Evolutionary conservation across 2,797 vertebrate genomes (phyloP), one percentile per base, ranked within the genome.

Genomic region (Gephyroberyx darwinii): DNA sequence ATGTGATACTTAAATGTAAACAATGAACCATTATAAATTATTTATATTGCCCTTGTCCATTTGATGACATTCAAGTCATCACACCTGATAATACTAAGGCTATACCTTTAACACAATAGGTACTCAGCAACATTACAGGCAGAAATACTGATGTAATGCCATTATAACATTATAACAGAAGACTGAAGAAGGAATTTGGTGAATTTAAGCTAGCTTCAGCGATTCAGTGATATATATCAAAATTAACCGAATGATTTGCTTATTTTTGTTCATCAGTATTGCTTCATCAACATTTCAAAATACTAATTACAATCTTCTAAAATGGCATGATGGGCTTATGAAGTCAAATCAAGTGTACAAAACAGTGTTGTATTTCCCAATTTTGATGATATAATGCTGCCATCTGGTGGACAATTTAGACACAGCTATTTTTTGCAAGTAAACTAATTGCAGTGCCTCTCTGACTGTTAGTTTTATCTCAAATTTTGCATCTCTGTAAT

Each of bases 331-430:
- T 57, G 1, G 17, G 55, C n/a, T 19, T 12, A 5, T 26, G 10
- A 41, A 53, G 26, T 53, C 12, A 53, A 53, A 20, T 53, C 26
- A 54, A 31, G 50, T 22, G n/a, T 4, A 12, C 2, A 17, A 22
- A 20, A 52, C 3, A 1, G 51, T 14, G 47, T 20, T 1, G 41
- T 47, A 50, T 37, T 77, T 70, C 30, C 22, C 7, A 31, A 19
- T 10, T 80, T 78, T 39, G 9, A 63, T 84, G 52, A 75, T 72
- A 69, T 75, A 70, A 81, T 79, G 65, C 84, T 92, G 90, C 90
- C 91, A 89, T 77, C 92, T 93, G 81, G 74, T 89, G 92, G 80
- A 2, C 43, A 58, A 43, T 13, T 14, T 17, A 62, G 41, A 61
- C 30, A 16, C 1, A 26, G 58, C n/a, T 33, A 65, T 41, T 2